Evolutionary conservation across 2,113 vertebrate species (phyloP).

Genomic region (Pedionomus torquatus): DNA sequence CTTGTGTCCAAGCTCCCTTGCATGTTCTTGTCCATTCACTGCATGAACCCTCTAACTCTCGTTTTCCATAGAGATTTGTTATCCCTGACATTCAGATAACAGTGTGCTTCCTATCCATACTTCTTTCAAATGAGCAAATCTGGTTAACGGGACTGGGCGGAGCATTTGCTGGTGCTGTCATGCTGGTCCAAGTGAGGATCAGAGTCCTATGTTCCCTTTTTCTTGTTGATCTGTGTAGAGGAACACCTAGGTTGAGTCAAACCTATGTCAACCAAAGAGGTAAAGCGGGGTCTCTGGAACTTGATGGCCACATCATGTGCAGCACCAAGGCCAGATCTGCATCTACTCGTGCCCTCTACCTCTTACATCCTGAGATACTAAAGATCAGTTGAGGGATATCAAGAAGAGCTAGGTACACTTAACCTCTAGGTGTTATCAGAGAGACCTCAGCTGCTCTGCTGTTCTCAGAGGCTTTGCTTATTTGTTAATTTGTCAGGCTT

Average conservation of each 20-base stretch:
- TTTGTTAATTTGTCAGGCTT: background rate
- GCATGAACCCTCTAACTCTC: background rate
- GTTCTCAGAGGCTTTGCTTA: background rate
- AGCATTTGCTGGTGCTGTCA: background rate
- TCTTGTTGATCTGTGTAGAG: background rate
- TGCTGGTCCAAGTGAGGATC: background rate
- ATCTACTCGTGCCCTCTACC: background rate
- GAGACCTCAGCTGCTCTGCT: background rate
- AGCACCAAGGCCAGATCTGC: background rate
- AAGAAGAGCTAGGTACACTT: background rate
- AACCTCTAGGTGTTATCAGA: background rate
- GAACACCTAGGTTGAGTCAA: background rate
- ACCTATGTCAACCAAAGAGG: background rate
- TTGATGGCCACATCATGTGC: background rate
- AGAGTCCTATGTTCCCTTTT: background rate
- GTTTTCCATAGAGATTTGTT: background rate
- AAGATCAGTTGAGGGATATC: background rate
- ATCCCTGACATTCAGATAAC: background rate
- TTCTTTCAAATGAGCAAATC: background rate
- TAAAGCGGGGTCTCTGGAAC: background rate
- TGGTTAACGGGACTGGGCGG: background rate
- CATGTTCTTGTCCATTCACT: background rate
- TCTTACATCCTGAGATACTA: background rate
- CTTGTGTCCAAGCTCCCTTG: background rate
- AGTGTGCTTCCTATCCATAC: accelerated